Evolutionary conservation across 2,888 invertebrate species (phyloP), one percentile per base, ranked within the genome.

Genomic region (Drosophila subsilvestris): DNA sequence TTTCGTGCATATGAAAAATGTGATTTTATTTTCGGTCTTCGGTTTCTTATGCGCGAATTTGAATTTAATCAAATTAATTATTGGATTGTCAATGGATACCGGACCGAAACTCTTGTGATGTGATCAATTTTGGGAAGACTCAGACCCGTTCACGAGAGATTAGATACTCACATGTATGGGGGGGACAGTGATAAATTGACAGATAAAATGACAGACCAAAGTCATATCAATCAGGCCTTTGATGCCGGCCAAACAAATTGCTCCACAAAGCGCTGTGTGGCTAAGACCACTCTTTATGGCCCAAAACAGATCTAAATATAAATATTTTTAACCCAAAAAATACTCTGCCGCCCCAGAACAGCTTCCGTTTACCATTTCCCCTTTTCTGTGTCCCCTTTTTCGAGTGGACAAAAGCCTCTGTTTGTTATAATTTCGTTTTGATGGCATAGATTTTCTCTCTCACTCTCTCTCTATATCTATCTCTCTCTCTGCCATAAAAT

Each of bases 11-110:
- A 73, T 69, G 70, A 80, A 76, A 81, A 83, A 77, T 73, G 72
- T 72, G 63, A 63, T 63, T 54, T 63, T 54, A 44, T 32, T 60
- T 70, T 63, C 66, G 66, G 63, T 73, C 63, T 63, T 63, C 53
- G 70, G 61, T 69, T 75, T 55, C 48, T 58, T 60, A 56, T 59
- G 49, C 78, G 87, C 81, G 66, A 83, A 86, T 88, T 86, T 83
- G 79, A 85, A 86, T 84, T 80, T 86, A 86, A 88, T 86, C 76
- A 84, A 81, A 86, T 88, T 83, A 88, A 84, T 86, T 88, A 86
- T 78, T 37, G 37, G 76, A 79, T 77, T 75, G 79, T 85, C 81
- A 82, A 79, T 84, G 74, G 53, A 70, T 7, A n/a, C 66, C 78
- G 75, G 56, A 66, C 67, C 37, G 37, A 37, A 37, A n/a, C 37